Evolutionary conservation across 2,888 invertebrate genomes (phyloP), one percentile per base, ranked within the genome.

Genomic region (Dasypolia templi): DNA sequence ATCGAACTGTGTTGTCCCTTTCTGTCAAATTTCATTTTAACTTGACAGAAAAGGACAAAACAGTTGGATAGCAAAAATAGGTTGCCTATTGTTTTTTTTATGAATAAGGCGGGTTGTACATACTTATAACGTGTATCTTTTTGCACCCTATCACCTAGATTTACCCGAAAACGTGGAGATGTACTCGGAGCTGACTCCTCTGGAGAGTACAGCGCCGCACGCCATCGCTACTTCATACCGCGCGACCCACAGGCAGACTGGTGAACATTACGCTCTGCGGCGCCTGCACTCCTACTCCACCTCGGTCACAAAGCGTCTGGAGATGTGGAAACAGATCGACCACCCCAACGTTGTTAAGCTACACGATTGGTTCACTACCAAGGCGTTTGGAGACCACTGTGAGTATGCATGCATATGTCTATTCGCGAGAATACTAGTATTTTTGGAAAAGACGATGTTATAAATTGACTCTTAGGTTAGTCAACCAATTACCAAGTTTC

Each of bases 341-440:
- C 99, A 99, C 95, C 98, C 99, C 89, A 99, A 99, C 96, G 97
- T 99, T 86, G 98, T 99, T 77, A 98, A 98, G 89, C 96, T 99
- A 75, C 97, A 98, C 90, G 99, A 99, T 93, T 98, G 98, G 86
- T 99, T 99, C 95, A 98, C 98, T 53, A 99, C 99, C 56, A 99
- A 99, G 96, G 98, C 98, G 63, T 99, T 99, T 95, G 99, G 99
- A 88, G 99, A 99, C 96, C 98, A 98, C 95, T 99, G 99, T 99
- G 94, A 97, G 98, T 97, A 83, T 82, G 53, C 44, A 49, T 39
- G 26, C 9, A 22, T 46, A 63, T 46, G n/a, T n/a, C 6, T 22
- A 19, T 42, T 19, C 19, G 26, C 17, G 0, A 61, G 39, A 39
- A 1, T 61, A 11, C n/a, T n/a, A 11, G 9, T 9, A 17, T 19